Evolutionary conservation across 1,140 invertebrate species (phyloP).

Genomic region (Coelopa frigida): DNA sequence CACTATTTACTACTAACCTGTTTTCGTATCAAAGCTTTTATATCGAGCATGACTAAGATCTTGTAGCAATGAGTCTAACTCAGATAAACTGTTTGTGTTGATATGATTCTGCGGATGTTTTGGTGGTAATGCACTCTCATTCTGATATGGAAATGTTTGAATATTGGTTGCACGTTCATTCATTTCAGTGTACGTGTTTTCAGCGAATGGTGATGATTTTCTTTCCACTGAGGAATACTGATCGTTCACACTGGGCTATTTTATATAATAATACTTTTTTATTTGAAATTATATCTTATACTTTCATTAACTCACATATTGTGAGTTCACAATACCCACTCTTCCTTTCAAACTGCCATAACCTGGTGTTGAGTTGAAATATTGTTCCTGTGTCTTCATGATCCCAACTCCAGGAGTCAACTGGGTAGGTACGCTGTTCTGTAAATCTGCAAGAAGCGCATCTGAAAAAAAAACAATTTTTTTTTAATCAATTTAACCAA

Average conservation of each 20-base stretch:
- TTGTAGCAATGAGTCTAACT: constrained; percentile 84
- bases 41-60: constrained; percentile 84
- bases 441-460: constrained; percentile 83
- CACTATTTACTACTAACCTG: constrained; percentile 16
- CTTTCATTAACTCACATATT: no score
- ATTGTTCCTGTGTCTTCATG: no score
- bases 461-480: constrained; percentile 66
- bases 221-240: no score
- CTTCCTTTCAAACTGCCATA: constrained; percentile 58
- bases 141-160: constrained; percentile 27
- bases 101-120: constrained; percentile 15
- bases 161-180: constrained; percentile 14
- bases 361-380: no score
- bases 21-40: constrained; percentile 47
- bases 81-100: constrained; percentile 63
- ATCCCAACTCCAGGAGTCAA: no score
- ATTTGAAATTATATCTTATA: no score
- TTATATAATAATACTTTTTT: no score
- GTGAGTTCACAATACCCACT: no score
- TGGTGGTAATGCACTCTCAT: constrained; percentile 33
- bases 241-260: no score
- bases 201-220: no score
- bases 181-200: no score
- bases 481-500: no score
- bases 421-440: constrained; percentile 81